Conservation (phyloP, 64 coral and sea anemone species). For the Dendronephthya gigantea region DNA sequence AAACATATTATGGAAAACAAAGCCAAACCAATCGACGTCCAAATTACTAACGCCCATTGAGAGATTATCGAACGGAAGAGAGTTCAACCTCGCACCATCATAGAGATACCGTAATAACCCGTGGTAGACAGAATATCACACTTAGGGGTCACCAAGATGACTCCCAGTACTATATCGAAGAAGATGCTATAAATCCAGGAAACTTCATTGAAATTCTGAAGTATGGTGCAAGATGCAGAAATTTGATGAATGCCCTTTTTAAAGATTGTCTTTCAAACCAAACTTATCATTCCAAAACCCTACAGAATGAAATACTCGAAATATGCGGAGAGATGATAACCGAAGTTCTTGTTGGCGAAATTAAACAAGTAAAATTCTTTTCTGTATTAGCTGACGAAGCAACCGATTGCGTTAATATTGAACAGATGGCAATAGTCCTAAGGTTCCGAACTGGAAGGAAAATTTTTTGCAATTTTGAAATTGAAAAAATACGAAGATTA, state of each 20-base stretch:
- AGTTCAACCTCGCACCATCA: background rate
- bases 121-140: conserved; percentile 31
- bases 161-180: conserved; percentile 13
- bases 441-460: no score
- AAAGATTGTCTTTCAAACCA: conserved; percentile 30
- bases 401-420: conserved; percentile 21
- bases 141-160: conserved; percentile 36
- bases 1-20: background rate
- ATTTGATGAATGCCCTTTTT: conserved; percentile 29
- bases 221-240: conserved; percentile 33
- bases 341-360: conserved; percentile 22
- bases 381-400: no score
- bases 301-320: conserved; percentile 30
- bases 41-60: background rate
- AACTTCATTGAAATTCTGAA: conserved; percentile 36
- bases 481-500: no score
- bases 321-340: no score
- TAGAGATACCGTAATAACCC: conserved; percentile 12
- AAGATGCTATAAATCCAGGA: conserved; percentile 14
- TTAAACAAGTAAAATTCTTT: conserved; percentile 23
- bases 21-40: background rate
- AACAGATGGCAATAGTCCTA: conserved; percentile 24
- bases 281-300: conserved; percentile 33
- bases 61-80: background rate
- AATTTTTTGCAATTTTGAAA: no score